phyloP scores from a whole-genome alignment of 1,140 invertebrate species.

The Gryon sp. region DNA sequence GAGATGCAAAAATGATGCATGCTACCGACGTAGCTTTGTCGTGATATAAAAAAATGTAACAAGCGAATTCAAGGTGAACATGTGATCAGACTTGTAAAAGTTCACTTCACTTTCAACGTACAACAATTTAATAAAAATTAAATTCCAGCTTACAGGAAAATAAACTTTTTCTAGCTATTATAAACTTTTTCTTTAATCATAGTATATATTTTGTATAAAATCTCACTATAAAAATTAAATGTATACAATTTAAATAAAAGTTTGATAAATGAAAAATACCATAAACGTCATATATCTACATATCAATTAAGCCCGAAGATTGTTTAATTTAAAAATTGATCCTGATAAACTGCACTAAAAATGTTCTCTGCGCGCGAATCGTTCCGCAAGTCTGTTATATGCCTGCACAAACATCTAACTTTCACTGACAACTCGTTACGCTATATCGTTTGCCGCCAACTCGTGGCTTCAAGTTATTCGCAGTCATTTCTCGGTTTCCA shows the following conservation, averaged over 20 bases:
- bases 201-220: too few relatives aligned
- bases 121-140: conserved; percentile 7
- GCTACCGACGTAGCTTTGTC: neutral
- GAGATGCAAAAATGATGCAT: conserved; percentile 8
- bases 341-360: conserved; percentile 25
- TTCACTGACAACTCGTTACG: conserved; percentile 75
- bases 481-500: conserved; percentile 74
- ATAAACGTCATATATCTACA: too few relatives aligned
- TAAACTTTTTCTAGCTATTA: too few relatives aligned
- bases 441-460: conserved; percentile 59
- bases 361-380: conserved; percentile 25
- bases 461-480: conserved; percentile 73
- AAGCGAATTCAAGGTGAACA: conserved; percentile 40
- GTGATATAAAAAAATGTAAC: conserved; percentile 37
- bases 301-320: neutral
- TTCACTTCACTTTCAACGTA: neutral
- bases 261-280: too few relatives aligned
- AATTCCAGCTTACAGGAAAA: too few relatives aligned
- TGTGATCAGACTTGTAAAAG: conserved; percentile 25
- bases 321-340: conserved; percentile 6
- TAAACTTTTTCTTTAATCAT: too few relatives aligned
- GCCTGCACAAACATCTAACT: conserved; percentile 69
- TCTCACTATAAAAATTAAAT: too few relatives aligned
- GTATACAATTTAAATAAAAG: too few relatives aligned
- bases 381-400: conserved; percentile 40